Evolutionary conservation across 1,140 invertebrate genomes (phyloP).

Genomic region (Polypedilum pembai): DNA sequence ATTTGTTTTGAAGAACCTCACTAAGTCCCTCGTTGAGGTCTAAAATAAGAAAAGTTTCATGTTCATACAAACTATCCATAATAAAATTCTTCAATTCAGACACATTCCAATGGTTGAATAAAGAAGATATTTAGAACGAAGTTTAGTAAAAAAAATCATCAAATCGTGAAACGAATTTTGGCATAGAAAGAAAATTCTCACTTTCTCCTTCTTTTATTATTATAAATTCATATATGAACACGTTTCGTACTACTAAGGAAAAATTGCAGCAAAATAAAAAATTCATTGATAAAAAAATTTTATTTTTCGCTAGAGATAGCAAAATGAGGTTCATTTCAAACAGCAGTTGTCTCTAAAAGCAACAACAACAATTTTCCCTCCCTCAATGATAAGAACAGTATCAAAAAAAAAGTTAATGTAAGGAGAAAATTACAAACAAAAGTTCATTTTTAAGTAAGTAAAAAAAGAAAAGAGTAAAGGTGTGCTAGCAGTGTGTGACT

Average conservation of each 20-base stretch:
- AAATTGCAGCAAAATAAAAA: background rate
- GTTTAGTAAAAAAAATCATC: too few relatives aligned
- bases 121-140: too few relatives aligned
- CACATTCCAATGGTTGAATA: too few relatives aligned
- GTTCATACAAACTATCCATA: too few relatives aligned
- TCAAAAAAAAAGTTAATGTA: background rate
- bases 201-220: too few relatives aligned
- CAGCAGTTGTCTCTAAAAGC: background rate
- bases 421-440: background rate
- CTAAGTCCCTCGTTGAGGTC: too few relatives aligned
- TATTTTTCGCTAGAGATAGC: background rate
- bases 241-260: background rate
- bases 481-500: background rate
- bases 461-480: background rate
- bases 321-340: background rate
- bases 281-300: background rate
- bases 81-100: too few relatives aligned
- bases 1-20: too few relatives aligned
- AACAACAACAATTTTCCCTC: background rate
- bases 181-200: too few relatives aligned
- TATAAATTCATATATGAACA: too few relatives aligned
- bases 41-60: too few relatives aligned
- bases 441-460: background rate
- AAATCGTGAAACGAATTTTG: too few relatives aligned
- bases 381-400: background rate